Evolutionary conservation across 2,888 invertebrate species (phyloP).

Genomic region (Cataglyphis rosenhaueri): DNA sequence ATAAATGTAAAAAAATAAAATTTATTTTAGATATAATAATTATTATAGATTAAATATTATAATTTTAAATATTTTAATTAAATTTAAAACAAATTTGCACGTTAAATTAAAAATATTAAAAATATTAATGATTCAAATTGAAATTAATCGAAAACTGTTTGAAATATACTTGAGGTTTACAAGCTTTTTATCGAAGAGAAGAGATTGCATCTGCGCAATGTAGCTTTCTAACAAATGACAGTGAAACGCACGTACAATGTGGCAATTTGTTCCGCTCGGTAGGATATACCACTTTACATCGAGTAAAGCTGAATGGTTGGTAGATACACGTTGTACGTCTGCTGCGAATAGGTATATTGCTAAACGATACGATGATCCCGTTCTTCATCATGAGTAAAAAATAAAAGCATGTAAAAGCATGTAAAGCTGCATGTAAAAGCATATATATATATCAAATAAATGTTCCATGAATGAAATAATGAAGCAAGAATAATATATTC

Average conservation of each 20-base stretch:
- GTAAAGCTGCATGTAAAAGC: neutral
- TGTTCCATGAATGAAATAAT: neutral
- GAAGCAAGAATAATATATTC: neutral
- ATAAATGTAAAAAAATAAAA: slow-evolving; percentile 3
- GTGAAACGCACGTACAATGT: neutral
- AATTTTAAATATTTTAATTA: neutral
- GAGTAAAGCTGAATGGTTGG: slow-evolving; percentile 22
- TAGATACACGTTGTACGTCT: slow-evolving; percentile 3
- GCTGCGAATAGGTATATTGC: slow-evolving; percentile 14
- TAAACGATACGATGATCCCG: slow-evolving; percentile 9
- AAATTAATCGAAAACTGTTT: neutral
- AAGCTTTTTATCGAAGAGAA: neutral
- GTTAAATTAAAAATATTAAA: neutral
- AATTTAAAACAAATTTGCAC: neutral
- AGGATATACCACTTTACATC: slow-evolving; percentile 5
- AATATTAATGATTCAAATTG: neutral
- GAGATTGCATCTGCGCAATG: neutral
- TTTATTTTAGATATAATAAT: neutral
- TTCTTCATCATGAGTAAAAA: neutral
- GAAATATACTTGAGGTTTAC: neutral
- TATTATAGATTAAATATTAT: neutral
- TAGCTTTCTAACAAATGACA: neutral
- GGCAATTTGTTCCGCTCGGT: slow-evolving; percentile 17
- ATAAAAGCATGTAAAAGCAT: neutral
- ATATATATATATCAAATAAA: neutral